phyloP scores from a whole-genome alignment of 2,888 invertebrate species.

The Orthosia gothica region DNA sequence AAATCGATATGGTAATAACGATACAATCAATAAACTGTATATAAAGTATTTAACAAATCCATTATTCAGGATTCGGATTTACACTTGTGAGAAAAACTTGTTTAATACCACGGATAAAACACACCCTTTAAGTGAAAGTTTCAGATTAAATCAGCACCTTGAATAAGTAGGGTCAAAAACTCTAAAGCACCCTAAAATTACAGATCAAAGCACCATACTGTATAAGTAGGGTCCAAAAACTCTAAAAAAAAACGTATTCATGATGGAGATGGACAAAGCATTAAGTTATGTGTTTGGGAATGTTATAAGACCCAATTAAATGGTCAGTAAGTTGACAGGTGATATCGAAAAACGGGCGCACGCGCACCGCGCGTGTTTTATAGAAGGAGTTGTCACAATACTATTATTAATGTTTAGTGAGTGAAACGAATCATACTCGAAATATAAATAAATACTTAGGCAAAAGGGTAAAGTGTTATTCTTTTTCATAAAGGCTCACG shows the following conservation, averaged over 20 bases:
- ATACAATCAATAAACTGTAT: slow-evolving; percentile 19
- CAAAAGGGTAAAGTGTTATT: too few species aligned
- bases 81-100: slow-evolving; percentile 35
- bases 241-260: not conserved
- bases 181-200: slow-evolving; percentile 9
- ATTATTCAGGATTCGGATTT: slow-evolving; percentile 15
- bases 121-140: slow-evolving; percentile 8
- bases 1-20: slow-evolving; percentile 11
- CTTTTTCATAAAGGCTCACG: too few species aligned
- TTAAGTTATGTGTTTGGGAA: slow-evolving; percentile 13
- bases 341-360: slow-evolving; percentile 11
- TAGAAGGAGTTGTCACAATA: not conserved
- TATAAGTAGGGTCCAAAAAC: slow-evolving; percentile 8
- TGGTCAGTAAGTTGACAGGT: slow-evolving; percentile 44
- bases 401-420: not conserved
- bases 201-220: not conserved
- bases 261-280: not conserved
- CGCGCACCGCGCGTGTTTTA: slow-evolving; percentile 7
- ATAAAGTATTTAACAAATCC: not conserved
- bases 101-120: slow-evolving; percentile 32
- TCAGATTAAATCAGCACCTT: not conserved
- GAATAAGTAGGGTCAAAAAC: slow-evolving; percentile 12
- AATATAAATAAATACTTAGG: not conserved
- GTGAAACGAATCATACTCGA: not conserved
- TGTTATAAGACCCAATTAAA: slow-evolving; percentile 7